Percentiles rank a stretch among this genome's conserved stretches.
phyloP scores from a whole-genome alignment of 2,888 invertebrate genomes.

The Eurois occulta region DNA sequence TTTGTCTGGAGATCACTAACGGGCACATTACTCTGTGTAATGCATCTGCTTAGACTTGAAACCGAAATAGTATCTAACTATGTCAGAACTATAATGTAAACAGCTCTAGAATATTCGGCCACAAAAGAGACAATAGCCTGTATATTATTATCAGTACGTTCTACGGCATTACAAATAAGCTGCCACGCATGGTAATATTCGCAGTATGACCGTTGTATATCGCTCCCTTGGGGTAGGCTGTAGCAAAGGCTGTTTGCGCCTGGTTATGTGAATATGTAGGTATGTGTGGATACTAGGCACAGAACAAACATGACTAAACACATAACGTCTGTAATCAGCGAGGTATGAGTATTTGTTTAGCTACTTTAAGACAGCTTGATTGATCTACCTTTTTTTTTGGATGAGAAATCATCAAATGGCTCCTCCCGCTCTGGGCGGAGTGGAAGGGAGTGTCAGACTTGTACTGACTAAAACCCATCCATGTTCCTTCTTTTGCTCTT shows the following conservation, averaged over 20 bases:
- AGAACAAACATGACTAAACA: conserved; percentile 10
- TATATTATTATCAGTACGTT: conserved; percentile 10
- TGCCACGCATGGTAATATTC: conserved; percentile 28
- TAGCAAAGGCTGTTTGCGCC: conserved; percentile 14
- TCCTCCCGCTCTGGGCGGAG: too few species aligned
- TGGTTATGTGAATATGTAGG: conserved; percentile 10
- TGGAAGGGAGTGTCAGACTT: too few species aligned
- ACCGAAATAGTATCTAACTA: not conserved
- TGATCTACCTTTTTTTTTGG: too few species aligned
- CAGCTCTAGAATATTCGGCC: not conserved
- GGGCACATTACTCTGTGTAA: not conserved
- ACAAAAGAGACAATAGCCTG: conserved; percentile 19
- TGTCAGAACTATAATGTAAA: not conserved
- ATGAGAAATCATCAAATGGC: too few species aligned
- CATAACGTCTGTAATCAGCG: not conserved
- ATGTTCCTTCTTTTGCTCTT: too few species aligned
- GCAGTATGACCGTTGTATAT: conserved; percentile 41
- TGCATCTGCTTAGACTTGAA: not conserved
- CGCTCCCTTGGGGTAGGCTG: conserved; percentile 46
- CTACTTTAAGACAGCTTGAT: not conserved
- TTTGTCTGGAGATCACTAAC: not conserved
- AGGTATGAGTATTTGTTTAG: not conserved
- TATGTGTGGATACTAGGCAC: conserved; percentile 6
- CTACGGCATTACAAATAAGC: conserved; percentile 28
- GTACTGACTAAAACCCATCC: too few species aligned